Percentiles rank a stretch among this genome's conserved stretches.
Evolutionary conservation across 2,113 vertebrate species (phyloP).

Genomic region (Vombatus ursinus): DNA sequence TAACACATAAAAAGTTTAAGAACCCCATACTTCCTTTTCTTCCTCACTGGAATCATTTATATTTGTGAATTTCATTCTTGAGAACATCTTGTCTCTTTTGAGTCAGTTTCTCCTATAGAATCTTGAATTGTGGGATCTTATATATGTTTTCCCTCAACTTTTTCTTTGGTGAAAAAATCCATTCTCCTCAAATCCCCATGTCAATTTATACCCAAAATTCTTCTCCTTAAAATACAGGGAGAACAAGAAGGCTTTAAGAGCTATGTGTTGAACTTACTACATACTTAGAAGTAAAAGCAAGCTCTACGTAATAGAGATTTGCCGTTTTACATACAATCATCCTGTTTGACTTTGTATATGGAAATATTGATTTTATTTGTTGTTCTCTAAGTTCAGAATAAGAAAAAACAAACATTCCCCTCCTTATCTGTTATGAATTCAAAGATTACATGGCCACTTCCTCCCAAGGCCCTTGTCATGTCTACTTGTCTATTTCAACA

Average conservation of each 20-base stretch:
- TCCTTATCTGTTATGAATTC: background rate
- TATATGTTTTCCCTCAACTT: background rate
- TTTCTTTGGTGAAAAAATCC: background rate
- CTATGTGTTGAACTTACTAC: background rate
- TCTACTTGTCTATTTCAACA: background rate
- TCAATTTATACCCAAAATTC: background rate
- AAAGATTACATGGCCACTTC: background rate
- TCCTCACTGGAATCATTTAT: background rate
- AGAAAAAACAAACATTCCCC: background rate
- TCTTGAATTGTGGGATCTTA: background rate
- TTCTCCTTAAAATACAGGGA: background rate
- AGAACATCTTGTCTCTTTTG: background rate
- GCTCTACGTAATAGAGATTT: background rate
- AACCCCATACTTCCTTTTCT: background rate
- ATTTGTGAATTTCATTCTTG: background rate
- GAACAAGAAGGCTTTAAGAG: background rate
- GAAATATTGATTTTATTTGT: background rate
- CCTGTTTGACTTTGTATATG: background rate
- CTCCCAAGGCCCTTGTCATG: background rate
- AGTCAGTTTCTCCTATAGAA: background rate
- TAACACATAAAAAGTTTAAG: background rate
- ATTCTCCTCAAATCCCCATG: background rate
- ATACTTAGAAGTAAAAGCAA: background rate
- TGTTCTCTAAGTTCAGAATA: background rate
- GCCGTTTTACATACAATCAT: background rate